Percentiles rank a stretch among this genome's conserved stretches.
phyloP scores from a whole-genome alignment of 1,140 invertebrate genomes.

The Anastrepha ludens region DNA sequence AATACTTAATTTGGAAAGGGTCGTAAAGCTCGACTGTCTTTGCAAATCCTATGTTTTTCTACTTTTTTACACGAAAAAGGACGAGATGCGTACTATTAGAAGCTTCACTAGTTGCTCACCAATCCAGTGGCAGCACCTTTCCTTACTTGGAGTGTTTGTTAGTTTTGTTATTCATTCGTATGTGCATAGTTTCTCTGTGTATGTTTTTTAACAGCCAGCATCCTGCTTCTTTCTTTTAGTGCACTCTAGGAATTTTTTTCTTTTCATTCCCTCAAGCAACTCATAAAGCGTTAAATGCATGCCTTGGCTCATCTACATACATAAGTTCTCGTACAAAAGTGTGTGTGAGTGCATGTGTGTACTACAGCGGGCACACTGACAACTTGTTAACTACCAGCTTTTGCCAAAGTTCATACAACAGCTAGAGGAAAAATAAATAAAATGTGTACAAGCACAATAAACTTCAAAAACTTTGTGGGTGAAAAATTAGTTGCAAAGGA shows the following conservation, averaged over 20 bases:
- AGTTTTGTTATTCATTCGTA: no score
- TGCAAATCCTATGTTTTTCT: no score
- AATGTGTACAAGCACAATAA: neutral
- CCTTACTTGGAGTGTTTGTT: no score
- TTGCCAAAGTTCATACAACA: conserved; percentile 23
- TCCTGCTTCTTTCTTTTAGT: neutral
- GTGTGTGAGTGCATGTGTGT: neutral
- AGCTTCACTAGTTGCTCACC: no score
- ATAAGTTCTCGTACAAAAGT: neutral
- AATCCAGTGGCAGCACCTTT: no score
- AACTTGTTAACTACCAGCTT: neutral
- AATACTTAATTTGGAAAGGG: no score
- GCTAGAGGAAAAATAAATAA: neutral
- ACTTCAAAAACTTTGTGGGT: neutral
- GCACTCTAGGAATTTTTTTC: neutral
- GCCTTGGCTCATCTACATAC: neutral
- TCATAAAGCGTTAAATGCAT: conserved; percentile 25
- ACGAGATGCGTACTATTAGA: no score
- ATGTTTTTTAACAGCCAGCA: neutral
- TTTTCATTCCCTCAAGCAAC: neutral
- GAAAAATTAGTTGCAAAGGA: neutral
- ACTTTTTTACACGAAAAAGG: no score
- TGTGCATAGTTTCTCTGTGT: neutral
- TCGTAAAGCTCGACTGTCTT: no score
- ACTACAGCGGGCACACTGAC: neutral